phyloP scores from a whole-genome alignment of 2,797 vertebrate genomes.

The Urosaurus nigricauda region DNA sequence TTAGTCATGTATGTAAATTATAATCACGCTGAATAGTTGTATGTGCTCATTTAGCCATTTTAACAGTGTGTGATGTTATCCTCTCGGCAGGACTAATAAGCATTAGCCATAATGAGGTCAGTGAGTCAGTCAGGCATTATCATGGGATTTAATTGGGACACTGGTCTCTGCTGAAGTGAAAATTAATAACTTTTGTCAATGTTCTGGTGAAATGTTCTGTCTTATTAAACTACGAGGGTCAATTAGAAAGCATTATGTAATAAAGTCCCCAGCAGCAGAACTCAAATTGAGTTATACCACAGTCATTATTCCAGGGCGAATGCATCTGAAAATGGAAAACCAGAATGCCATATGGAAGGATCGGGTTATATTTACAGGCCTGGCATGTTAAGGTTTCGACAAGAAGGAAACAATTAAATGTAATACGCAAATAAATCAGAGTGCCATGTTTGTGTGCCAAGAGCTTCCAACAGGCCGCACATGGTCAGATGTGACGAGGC shows the following conservation, averaged over 20 bases:
- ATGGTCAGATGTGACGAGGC: conserved; percentile 68
- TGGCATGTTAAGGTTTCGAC: conserved; percentile 82
- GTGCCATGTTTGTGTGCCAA: conserved; percentile 72
- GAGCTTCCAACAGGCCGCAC: conserved; percentile 71
- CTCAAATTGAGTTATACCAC: conserved; percentile 95
- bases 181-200: conserved; percentile 99
- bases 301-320: conserved; percentile 85
- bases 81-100: conserved; percentile 92
- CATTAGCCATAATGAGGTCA: conserved; percentile 96
- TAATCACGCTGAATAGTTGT: conserved; percentile 83
- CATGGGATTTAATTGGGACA: conserved; percentile 98
- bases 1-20: conserved; percentile 87
- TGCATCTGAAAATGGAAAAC: conserved; percentile 87
- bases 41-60: conserved; percentile 86
- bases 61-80: conserved; percentile 85
- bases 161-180: conserved; percentile 98
- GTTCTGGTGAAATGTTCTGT: conserved; percentile 94
- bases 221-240: conserved; percentile 96
- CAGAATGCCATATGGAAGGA: conserved; percentile 82
- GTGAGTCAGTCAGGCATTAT: conserved; percentile 92
- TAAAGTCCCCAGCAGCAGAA: conserved; percentile 95
- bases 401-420: conserved; percentile 85
- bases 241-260: conserved; percentile 99
- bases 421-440: conserved; percentile 85
- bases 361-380: conserved; percentile 83